phyloP scores from a whole-genome alignment of 2,888 invertebrate genomes.

The Malthinus seriepunctatus region DNA sequence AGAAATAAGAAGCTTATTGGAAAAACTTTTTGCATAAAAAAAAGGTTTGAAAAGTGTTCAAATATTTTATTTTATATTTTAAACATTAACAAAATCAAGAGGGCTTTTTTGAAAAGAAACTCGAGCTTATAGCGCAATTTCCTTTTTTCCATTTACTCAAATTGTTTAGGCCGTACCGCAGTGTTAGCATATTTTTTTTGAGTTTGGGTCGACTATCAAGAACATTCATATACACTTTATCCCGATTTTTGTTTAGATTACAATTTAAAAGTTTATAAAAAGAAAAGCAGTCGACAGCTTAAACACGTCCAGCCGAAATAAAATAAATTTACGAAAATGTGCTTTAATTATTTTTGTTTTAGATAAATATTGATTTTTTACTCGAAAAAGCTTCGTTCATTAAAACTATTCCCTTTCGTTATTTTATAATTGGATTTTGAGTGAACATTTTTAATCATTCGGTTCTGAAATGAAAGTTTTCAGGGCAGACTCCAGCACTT shows the following conservation, averaged over 20 bases:
- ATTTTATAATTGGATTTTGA: too few relatives aligned
- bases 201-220: conserved; percentile 3
- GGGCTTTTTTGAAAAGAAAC: background rate
- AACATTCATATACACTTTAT: conserved; percentile 1
- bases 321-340: too few relatives aligned
- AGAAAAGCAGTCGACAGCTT: too few relatives aligned
- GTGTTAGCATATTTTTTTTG: conserved; percentile 5
- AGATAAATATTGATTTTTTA: too few relatives aligned
- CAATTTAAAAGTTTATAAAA: background rate
- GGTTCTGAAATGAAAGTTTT: too few relatives aligned
- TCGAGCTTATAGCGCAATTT: conserved; percentile 2
- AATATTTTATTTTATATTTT: background rate
- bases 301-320: too few relatives aligned
- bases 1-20: background rate
- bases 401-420: too few relatives aligned
- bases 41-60: background rate
- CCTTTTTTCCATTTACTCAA: conserved; percentile 4
- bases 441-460: too few relatives aligned
- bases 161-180: background rate
- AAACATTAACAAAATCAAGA: conserved; percentile 1
- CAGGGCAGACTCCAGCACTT: too few relatives aligned
- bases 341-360: too few relatives aligned
- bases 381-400: too few relatives aligned
- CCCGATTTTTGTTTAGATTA: conserved; percentile 2
- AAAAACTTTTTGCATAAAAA: background rate